Evolutionary conservation across 2,888 invertebrate species (phyloP), one percentile per base, ranked within the genome.

Genomic region (Lamellibrachia columna): DNA sequence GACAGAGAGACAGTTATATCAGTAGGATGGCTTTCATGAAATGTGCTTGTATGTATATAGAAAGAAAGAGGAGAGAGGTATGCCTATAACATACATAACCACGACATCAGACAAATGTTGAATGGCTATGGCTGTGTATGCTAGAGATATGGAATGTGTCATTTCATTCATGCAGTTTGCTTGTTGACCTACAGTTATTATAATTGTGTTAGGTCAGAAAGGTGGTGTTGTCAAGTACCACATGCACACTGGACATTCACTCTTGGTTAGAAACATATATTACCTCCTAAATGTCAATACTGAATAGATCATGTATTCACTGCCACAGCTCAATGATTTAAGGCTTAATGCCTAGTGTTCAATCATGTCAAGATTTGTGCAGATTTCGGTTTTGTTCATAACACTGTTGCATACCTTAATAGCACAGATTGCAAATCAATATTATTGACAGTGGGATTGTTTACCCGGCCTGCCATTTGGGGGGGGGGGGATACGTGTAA

Each of bases 301-400:
- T 75, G 75, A 75, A 75, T 75, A n/a, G 75, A 15, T 75, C 22
- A 22, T 75, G 22, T 15, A 6, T 11, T 75, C 75, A 75, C 75
- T 22, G 75, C 75, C 75, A 75, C 75, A 75, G 75, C 75, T 75
- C 75, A 75, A n/a, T 75, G 75, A 75, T 75, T 75, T 75, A 75
- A 75, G 75, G 75, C 75, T 75, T 75, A 75, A 75, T 75, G 22
- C n/a, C 75, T n/a, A 75, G 22, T 75, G 75, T 75, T 11, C 22
- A n/a, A n/a, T 6, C 75, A 22, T 75, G 75, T 75, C 75, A 75
- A 75, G 22, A 22, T 75, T 75, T 11, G 40, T 40, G 75, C 75
- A 75, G 75, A 75, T 75, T 75, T 75, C 75, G 4, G 75, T 75
- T 75, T 75, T 75, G 75, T 75, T 75, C 75, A 22, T 75, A 75